phyloP scores from a whole-genome alignment of 2,888 invertebrate genomes.

The Chloroclysta siterata region DNA sequence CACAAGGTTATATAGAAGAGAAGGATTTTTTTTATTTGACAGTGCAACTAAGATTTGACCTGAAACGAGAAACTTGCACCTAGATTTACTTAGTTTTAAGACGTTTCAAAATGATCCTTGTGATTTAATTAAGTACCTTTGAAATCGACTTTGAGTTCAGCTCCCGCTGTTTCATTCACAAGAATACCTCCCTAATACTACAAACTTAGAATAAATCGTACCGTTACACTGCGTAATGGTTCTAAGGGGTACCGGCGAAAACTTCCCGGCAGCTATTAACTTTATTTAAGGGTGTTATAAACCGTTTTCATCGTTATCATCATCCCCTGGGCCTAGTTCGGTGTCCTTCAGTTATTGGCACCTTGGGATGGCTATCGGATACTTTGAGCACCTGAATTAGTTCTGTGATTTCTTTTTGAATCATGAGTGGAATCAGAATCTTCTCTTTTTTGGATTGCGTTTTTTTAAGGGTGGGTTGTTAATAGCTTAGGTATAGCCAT shows the following conservation, averaged over 20 bases:
- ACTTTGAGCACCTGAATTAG: constrained; percentile 41
- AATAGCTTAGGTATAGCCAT: no score
- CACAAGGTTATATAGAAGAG: no score
- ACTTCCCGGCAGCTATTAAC: constrained; percentile 79
- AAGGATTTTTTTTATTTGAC: no score
- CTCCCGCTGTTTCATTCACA: constrained; percentile 18
- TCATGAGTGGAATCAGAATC: constrained; percentile 17
- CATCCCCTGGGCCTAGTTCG: constrained; percentile 70
- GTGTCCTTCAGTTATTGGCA: constrained; percentile 70
- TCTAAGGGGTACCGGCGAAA: constrained; percentile 76
- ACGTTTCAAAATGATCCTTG: no score
- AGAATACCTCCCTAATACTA: constrained; percentile 58
- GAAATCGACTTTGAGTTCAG: no score
- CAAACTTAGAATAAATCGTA: constrained; percentile 80
- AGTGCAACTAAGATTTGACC: no score
- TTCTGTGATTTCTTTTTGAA: constrained; percentile 28
- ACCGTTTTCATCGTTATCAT: constrained; percentile 80
- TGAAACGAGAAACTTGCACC: no score
- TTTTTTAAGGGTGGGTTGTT: constrained; percentile 1
- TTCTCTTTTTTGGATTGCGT: not conserved
- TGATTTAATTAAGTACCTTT: no score
- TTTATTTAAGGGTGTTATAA: constrained; percentile 83
- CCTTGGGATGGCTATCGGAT: constrained; percentile 44
- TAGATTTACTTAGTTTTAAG: no score
- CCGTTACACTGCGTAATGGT: constrained; percentile 77